These are phyloP conservation scores for Bucorvus abyssinicus DNA, from an alignment of 2,797 vertebrate genomes.

Conservation along the genomic window DNA sequence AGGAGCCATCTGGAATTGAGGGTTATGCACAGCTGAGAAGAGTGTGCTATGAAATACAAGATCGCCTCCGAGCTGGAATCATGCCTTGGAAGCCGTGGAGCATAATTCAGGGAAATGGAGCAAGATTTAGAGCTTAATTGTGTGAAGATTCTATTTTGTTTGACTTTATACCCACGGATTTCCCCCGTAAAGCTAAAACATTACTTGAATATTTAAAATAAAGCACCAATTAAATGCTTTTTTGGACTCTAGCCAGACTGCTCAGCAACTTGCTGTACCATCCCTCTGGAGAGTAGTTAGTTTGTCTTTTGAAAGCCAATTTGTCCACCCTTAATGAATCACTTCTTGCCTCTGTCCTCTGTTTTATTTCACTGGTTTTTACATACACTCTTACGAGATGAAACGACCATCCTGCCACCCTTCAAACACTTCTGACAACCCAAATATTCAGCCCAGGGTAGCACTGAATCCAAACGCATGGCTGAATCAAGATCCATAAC, in stretches of 20 bases:
- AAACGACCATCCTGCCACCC: background rate
- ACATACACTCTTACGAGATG: background rate
- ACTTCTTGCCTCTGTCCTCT: background rate
- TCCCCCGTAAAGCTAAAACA: background rate
- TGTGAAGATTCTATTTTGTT: background rate
- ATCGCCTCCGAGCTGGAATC: background rate
- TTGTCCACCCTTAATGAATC: constrained; percentile 54
- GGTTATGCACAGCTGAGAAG: background rate
- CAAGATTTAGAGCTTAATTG: background rate
- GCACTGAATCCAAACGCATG: background rate
- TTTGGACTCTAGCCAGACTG: constrained; percentile 15
- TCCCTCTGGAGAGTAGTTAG: constrained; percentile 20
- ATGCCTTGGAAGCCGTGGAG: background rate
- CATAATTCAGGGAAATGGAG: background rate
- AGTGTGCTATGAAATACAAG: background rate
- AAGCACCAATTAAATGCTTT: constrained; percentile 9
- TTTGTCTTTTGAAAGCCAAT: constrained; percentile 38
- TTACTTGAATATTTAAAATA: constrained; percentile 19
- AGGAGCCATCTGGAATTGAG: background rate
- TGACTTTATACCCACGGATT: background rate
- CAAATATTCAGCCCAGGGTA: background rate
- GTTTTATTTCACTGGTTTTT: constrained; percentile 19
- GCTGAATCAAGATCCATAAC: background rate
- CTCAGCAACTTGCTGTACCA: constrained; percentile 20
- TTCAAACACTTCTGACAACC: background rate